A percentile compares a stretch with the other conserved stretches of the same genome.
Conservation (phyloP, 2,797 vertebrate species). For the Siniperca undulata region DNA sequence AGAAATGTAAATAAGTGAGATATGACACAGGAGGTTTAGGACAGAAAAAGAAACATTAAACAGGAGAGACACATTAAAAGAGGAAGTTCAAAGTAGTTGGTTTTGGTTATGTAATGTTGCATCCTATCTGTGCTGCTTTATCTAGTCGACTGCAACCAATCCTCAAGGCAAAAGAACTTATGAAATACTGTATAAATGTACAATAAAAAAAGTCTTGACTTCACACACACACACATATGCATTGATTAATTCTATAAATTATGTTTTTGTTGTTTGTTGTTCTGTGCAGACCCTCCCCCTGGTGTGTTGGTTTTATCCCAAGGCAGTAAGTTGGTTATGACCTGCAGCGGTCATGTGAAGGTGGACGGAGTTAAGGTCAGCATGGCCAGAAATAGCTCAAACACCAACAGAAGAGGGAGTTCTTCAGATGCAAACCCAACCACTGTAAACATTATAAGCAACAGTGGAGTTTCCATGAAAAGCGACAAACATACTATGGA, state of each 20-base stretch:
- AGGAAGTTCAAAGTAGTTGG: constrained; percentile 59
- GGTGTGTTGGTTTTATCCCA: constrained; percentile 73
- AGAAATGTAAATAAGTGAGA: constrained; percentile 28
- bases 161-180: neutral
- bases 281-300: constrained; percentile 71
- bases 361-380: constrained; percentile 72
- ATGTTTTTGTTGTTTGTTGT: constrained; percentile 27
- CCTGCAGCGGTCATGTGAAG: constrained; percentile 75
- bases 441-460: neutral
- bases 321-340: constrained; percentile 74
- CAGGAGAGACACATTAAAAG: constrained; percentile 47
- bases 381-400: constrained; percentile 16
- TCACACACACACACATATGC: neutral
- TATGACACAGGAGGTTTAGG: neutral
- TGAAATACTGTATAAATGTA: neutral
- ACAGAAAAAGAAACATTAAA: constrained; percentile 35
- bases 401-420: neutral
- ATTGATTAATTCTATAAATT: neutral
- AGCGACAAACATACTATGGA: neutral
- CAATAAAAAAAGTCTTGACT: neutral
- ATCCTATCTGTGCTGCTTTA: constrained; percentile 23
- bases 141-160: neutral
- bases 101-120: constrained; percentile 58
- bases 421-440: neutral
- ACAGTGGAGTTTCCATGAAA: neutral